Base-by-base conservation (phyloP, 1,140 invertebrate genomes). In the Paramacrobiotus metropolitanus region DNA sequence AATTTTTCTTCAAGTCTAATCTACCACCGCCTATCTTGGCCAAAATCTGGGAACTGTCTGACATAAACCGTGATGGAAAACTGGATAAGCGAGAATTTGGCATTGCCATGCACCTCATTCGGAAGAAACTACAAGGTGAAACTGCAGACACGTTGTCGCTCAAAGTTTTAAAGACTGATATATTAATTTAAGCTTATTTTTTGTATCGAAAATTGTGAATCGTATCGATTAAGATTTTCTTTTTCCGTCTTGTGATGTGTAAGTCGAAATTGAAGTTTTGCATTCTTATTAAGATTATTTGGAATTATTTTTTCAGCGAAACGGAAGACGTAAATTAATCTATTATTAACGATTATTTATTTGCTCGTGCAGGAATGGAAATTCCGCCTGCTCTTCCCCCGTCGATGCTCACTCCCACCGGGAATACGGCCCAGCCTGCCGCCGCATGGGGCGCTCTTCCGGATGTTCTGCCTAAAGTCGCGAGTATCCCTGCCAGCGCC, bases 41-140 rank as follows among this genome's bases (percentile, higher is more conserved):
- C 40, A 83, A 92, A 70, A 94, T 97, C 74, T 96, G 92, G 92
- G 90, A 75, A 76, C 73, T 98, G 45, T 89, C 92, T 21, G 93
- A 98, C 74, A 85, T 88, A 60, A 90, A 96, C 76, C 81, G 84
- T 44, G 93, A 98, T 82, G 93, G 93, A 0, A 89, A 87, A 76
- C 85, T 98, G 82, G 86, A 96, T 72, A 81, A 89, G 59, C 85
- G 85, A 69, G 93, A 98, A 74, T 98, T 97, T 72, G 90, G 87
- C 60, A 93, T 97, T 67, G 93, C 93, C 59, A 94, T 92, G 75
- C 93, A 94, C 79, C 78, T 97, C 48, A 96, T 97, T 59, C 89
- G 87, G 72, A 78, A 93, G 61, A 95, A 93, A 75, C 76, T 94
- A 21, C 81, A 87, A 65, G 90, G 90, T 20, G n/a, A n/a, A n/a